phyloP scores from a whole-genome alignment of 2,888 invertebrate species.

The Ischnura elegans region DNA sequence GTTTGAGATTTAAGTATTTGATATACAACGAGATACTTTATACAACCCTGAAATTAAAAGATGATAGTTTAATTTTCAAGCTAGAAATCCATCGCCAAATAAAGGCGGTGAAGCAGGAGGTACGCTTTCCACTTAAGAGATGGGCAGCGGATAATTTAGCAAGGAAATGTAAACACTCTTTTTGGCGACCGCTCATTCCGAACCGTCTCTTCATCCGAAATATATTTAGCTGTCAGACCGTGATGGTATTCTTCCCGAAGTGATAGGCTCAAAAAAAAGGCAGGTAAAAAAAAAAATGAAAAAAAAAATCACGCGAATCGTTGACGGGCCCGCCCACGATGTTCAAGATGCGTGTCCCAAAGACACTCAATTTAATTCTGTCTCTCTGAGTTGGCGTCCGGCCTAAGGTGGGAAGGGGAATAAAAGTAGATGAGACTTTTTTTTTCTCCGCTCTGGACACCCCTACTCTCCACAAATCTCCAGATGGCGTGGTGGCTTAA shows the following conservation, averaged over 20 bases:
- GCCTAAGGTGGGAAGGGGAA: background rate
- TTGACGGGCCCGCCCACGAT: background rate
- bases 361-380: background rate
- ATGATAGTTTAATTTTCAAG: too few species aligned
- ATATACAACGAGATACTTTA: too few species aligned
- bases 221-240: slow-evolving; percentile 9
- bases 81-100: too few species aligned
- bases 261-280: background rate
- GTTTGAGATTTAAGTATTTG: too few species aligned
- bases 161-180: background rate
- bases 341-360: background rate
- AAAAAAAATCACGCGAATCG: background rate
- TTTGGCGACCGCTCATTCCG: background rate
- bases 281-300: background rate
- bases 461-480: background rate
- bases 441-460: background rate
- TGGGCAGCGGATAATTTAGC: background rate
- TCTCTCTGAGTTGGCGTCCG: background rate
- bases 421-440: too few species aligned
- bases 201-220: background rate
- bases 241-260: background rate
- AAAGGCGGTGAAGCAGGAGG: too few species aligned
- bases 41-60: too few species aligned
- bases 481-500: background rate
- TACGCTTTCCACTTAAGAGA: too few species aligned